Percentiles rank a stretch among this genome's conserved stretches.
These are phyloP conservation scores for Delphinus delphis DNA, from an alignment of 2,113 vertebrate species.

Conservation along the genomic window DNA sequence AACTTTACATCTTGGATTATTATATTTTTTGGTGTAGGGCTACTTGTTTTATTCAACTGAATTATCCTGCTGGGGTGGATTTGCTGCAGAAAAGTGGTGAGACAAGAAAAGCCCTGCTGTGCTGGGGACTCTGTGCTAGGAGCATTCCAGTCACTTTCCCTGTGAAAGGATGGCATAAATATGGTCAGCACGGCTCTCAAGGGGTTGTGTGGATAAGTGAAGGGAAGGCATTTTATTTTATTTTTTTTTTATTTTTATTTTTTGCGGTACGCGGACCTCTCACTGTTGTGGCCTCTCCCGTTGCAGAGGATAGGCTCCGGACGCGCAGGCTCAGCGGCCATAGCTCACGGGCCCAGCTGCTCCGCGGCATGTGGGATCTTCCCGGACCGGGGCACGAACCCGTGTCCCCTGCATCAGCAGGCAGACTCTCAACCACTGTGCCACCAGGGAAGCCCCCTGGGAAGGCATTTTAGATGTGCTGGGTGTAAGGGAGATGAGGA, in stretches of 20 bases:
- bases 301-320: too few relatives aligned
- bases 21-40: background rate
- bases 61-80: background rate
- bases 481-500: background rate
- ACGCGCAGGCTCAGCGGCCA: too few relatives aligned
- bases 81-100: background rate
- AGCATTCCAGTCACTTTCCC: fast-evolving
- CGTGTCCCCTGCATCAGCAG: too few relatives aligned
- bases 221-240: background rate
- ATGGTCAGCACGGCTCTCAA: fast-evolving
- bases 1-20: background rate
- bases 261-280: too few relatives aligned
- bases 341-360: too few relatives aligned
- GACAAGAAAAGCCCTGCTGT: fast-evolving
- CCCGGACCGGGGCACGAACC: too few relatives aligned
- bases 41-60: background rate
- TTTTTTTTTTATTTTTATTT: too few relatives aligned
- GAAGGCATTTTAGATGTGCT: background rate
- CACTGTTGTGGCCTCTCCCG: too few relatives aligned
- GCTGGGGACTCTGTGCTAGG: too few relatives aligned
- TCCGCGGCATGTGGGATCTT: too few relatives aligned
- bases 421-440: too few relatives aligned
- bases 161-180: fast-evolving
- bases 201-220: background rate
- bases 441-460: too few relatives aligned